Base-by-base conservation (phyloP, 2,113 vertebrate species). In the Geococcyx californianus region DNA sequence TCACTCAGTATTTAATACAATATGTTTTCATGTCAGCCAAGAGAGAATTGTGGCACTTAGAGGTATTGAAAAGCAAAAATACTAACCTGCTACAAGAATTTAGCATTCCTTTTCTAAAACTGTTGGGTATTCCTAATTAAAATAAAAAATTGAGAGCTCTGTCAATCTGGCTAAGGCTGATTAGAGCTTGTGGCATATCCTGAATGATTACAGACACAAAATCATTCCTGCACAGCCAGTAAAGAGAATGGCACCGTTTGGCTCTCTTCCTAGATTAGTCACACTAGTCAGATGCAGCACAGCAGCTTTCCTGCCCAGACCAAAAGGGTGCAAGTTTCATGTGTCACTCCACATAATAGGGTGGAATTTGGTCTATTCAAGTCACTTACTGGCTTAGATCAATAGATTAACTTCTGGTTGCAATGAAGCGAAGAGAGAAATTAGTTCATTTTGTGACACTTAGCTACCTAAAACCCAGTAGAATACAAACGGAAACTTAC, bases 361-460 rank as follows among this genome's bases (percentile, higher is more conserved):
- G 29, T 76, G 83, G 90, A 96, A 94, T 94, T 87, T 40, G 64
- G 91, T 76, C 89, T 80, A 89, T 92, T 96, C 87, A 93, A 82
- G 52, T 10, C 73, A 45, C 58, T 90, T 81, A 76, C 79, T 85
- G 87, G 90, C 49, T 82, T 26, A 47, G 66, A 85, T 59, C 74
- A 89, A 58, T 80, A 76, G 54, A 89, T 64, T 44, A 24, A 94
- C 75, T 96, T 93, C 68, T 73, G 38, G 31, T 78, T 58, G 42
- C 66, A 56, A 13, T 25, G 77, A 80, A 81, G 79, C 20, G 40
- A 68, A 72, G 66, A 73, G 20, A 88, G 59, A 91, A 94, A 93
- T 40, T 4, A 6, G 33, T 72, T 91, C 45, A 13, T 74, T 85
- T 85, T 19, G n/a, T 72, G 60, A 69, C 19, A 80, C 38, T 73